Conservation (phyloP, 2,797 vertebrate species). For the Anguilla marmorata region DNA sequence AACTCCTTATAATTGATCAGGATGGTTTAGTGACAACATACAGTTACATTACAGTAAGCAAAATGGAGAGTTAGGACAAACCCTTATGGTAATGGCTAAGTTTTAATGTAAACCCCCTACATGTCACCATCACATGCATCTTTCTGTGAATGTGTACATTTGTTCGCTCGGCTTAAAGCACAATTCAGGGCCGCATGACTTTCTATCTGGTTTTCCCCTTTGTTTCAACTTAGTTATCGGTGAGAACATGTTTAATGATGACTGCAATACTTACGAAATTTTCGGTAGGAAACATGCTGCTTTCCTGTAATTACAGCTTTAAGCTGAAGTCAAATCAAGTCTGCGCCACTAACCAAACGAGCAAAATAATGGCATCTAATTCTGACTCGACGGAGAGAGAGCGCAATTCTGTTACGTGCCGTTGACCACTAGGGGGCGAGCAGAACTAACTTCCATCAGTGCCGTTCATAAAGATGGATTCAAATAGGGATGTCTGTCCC, state of each 20-base stretch:
- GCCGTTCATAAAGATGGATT: conserved; percentile 14
- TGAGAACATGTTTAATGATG: neutral
- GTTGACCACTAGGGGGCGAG: conserved; percentile 37
- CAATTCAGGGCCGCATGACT: neutral
- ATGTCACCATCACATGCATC: neutral
- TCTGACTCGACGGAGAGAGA: neutral
- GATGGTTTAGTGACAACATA: neutral
- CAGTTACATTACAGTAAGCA: neutral
- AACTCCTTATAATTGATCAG: neutral
- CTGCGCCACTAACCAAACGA: neutral
- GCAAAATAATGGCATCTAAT: neutral
- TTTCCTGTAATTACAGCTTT: neutral
- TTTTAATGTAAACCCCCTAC: neutral
- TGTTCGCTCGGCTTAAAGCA: neutral
- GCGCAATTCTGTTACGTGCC: neutral
- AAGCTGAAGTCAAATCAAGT: neutral
- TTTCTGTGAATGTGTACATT: neutral
- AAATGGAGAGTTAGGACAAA: neutral
- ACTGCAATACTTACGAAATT: neutral
- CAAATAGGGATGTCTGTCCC: conserved; percentile 21
- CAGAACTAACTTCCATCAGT: conserved; percentile 4
- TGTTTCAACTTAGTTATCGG: neutral
- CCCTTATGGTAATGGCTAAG: neutral
- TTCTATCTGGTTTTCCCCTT: neutral
- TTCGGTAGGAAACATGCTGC: neutral